A percentile compares a stretch with the other conserved stretches of the same genome.
These are phyloP conservation scores for Bellardia pandia DNA, from an alignment of 2,888 invertebrate species.

Conservation along the genomic window DNA sequence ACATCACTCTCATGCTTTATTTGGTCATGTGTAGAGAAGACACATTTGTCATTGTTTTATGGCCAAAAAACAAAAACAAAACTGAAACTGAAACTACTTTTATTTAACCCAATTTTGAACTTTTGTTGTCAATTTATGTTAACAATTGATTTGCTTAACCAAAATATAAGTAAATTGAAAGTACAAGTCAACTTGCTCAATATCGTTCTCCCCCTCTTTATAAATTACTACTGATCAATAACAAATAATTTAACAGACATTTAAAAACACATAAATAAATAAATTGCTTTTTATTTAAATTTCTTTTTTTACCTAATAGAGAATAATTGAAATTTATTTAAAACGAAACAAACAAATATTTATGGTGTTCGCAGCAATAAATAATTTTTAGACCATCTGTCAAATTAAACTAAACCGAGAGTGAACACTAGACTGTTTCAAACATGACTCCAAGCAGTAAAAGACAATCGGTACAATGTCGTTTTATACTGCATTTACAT, in stretches of 20 bases:
- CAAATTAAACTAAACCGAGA: neutral
- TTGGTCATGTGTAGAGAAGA: neutral
- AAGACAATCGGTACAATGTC: too few species aligned
- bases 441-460: too few species aligned
- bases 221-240: slow-evolving; percentile 5
- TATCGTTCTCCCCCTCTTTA: neutral
- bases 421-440: too few species aligned
- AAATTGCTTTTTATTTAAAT: slow-evolving; percentile 22
- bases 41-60: neutral
- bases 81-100: neutral
- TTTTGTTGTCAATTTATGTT: slow-evolving; percentile 34
- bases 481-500: too few species aligned
- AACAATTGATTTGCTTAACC: slow-evolving; percentile 35
- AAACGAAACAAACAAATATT: neutral
- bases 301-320: neutral
- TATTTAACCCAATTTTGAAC: slow-evolving; percentile 53
- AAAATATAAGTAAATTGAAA: slow-evolving; percentile 4
- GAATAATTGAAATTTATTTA: neutral
- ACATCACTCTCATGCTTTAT: slow-evolving; percentile 41
- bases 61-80: neutral
- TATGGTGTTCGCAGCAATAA: neutral
- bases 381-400: neutral
- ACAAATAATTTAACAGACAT: slow-evolving; percentile 1
- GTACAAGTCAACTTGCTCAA: neutral
- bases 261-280: slow-evolving; percentile 13